A percentile compares a stretch with the other conserved stretches of the same genome.
These are phyloP conservation scores for Melieria picta DNA, from an alignment of 2,888 invertebrate species.

Conservation along the genomic window DNA sequence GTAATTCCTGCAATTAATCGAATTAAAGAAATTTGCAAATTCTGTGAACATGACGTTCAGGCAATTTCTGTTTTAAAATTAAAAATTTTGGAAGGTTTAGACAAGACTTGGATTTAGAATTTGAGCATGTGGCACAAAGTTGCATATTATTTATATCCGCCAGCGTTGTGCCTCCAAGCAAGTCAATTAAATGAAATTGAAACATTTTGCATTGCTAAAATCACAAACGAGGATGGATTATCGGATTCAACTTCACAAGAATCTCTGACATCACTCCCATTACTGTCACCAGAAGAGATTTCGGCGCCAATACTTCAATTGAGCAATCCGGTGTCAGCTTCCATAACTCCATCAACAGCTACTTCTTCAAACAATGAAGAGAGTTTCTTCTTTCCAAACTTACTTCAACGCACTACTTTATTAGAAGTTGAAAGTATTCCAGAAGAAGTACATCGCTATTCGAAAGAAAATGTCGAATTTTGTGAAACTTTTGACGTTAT, in stretches of 20 bases:
- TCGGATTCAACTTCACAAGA: constrained; percentile 7
- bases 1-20: too few species aligned
- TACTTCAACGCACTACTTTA: constrained; percentile 10
- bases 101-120: not conserved
- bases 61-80: constrained; percentile 1
- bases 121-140: constrained; percentile 18
- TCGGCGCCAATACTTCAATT: not conserved
- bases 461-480: constrained; percentile 18
- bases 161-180: constrained; percentile 16
- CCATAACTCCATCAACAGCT: not conserved
- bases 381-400: constrained; percentile 18
- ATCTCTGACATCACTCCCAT: not conserved
- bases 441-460: constrained; percentile 21
- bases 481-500: constrained; percentile 15
- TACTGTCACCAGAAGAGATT: not conserved
- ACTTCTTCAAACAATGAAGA: constrained; percentile 6
- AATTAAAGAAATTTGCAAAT: too few species aligned
- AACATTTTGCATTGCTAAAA: constrained; percentile 6
- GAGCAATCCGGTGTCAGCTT: not conserved
- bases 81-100: not conserved
- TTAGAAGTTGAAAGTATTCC: constrained; percentile 18
- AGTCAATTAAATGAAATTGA: constrained; percentile 8
- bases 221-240: constrained; percentile 8
- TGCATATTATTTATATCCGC: constrained; percentile 21
- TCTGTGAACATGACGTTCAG: not conserved